Evolutionary conservation across 2,888 invertebrate genomes (phyloP).

Genomic region (Horisme vitalbata): DNA sequence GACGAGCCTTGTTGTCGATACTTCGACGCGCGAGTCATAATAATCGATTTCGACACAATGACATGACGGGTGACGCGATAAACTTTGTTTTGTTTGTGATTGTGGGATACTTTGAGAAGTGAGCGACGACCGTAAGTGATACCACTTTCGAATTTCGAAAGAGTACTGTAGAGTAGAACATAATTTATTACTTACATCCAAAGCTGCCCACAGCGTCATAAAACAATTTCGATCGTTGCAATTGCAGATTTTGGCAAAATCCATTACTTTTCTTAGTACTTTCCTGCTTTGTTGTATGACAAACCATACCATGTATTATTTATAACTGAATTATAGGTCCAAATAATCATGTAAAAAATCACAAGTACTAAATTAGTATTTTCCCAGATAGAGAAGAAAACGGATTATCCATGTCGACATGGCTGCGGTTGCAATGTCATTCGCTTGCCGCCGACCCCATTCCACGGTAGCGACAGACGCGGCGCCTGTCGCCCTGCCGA

Average conservation of each 20-base stretch:
- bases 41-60: constrained; percentile 53
- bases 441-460: constrained; percentile 55
- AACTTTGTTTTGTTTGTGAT: constrained; percentile 36
- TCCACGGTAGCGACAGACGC: constrained; percentile 46
- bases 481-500: constrained; percentile 63
- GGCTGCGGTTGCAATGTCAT: constrained; percentile 47
- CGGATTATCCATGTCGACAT: constrained; percentile 57
- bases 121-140: no score
- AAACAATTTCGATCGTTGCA: no score
- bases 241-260: no score
- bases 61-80: constrained; percentile 36
- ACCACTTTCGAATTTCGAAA: constrained; percentile 17
- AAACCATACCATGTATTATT: no score
- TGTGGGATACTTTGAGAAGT: constrained; percentile 26
- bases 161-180: constrained; percentile 3
- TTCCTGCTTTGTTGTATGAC: no score
- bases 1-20: constrained; percentile 47
- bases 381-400: constrained; percentile 28
- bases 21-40: constrained; percentile 48
- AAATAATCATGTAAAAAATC: no score
- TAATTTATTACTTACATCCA: no score
- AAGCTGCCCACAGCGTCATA: no score
- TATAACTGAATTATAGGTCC: no score
- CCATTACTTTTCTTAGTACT: no score
- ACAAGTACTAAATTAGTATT: no score